Evolutionary conservation across 2,888 invertebrate species (phyloP).

Genomic region (Acanthosepion pharaonis): DNA sequence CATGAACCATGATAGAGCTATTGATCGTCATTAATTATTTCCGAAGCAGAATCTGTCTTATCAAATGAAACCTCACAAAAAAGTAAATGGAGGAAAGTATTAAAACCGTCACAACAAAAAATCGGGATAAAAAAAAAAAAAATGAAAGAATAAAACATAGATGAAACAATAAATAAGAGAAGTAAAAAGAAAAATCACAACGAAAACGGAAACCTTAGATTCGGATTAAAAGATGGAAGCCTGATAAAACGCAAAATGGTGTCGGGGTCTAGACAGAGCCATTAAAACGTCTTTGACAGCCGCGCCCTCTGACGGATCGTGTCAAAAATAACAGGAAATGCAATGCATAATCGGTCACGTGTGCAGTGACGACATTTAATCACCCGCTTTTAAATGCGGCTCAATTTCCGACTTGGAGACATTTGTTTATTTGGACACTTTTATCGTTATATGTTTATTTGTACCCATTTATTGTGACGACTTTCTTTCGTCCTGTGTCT

Average conservation of each 20-base stretch:
- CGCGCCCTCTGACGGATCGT: constrained; percentile 33
- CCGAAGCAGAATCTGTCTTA: no score
- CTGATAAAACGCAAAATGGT: background rate
- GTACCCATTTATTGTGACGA: no score
- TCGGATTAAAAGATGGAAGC: background rate
- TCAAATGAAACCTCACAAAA: background rate
- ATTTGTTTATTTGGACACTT: no score
- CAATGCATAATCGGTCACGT: constrained; percentile 17
- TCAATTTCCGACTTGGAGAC: no score
- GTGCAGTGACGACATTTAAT: background rate
- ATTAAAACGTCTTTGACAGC: constrained; percentile 6
- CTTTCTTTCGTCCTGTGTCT: no score
- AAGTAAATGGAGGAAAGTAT: background rate
- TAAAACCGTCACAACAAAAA: background rate
- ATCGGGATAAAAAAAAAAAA: background rate
- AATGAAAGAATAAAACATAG: background rate
- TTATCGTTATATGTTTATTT: no score
- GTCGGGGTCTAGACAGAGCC: background rate
- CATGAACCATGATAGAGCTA: no score
- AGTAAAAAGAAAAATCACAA: background rate
- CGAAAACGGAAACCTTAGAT: background rate
- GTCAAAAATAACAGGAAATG: constrained; percentile 1
- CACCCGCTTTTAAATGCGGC: background rate
- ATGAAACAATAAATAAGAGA: background rate
- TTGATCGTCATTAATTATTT: no score